Base-by-base conservation (phyloP, 2,113 vertebrate genomes). In the Clarias magur region DNA sequence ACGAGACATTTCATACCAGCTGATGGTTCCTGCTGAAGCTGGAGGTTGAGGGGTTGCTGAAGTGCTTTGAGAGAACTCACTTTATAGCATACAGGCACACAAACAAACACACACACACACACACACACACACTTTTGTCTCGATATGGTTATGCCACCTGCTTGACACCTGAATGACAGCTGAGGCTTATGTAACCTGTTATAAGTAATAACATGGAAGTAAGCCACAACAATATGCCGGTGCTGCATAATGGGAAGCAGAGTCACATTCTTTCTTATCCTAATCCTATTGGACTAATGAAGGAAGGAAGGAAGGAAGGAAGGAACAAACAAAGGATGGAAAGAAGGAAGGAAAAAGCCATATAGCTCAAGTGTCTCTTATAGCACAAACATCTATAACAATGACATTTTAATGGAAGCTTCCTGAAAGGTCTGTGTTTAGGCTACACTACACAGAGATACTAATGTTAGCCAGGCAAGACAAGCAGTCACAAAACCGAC, bases 391-490 rank as follows among this genome's bases (percentile, higher is more conserved):
- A 81, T 60, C 30, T 62, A 42, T 81, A 81, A 81, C 30, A 34
- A 23, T 81, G 57, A 81, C 57, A 62, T 34, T 81, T 62, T 81
- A 81, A 81, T 62, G 10, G 34, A 81, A 62, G 79, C 1, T 82
- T 87, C n/a, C 38, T 10, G 5, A 57, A n/a, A 63, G 57, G 21
- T 73, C 78, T 82, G 34, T 59, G 23, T 59, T 82, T 73, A 67
- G 81, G 38, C 76, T 63, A 12, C 7, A 68, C 89, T 53, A 85
- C 19, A 80, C 88, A 86, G 60, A 90, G 92, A 93, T 92, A 93
- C 91, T 93, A 94, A 94, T 94, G 91, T 92, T 89, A 93, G 88
- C 63, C 90, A 89, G 21, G 73, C 92, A 76, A 82, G 92, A 89
- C 57, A 78, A 72, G 3, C 86, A 68, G 72, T 53, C 75, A 30